Conservation (phyloP, 2,797 vertebrate genomes). For the Scyliorhinus canicula region DNA sequence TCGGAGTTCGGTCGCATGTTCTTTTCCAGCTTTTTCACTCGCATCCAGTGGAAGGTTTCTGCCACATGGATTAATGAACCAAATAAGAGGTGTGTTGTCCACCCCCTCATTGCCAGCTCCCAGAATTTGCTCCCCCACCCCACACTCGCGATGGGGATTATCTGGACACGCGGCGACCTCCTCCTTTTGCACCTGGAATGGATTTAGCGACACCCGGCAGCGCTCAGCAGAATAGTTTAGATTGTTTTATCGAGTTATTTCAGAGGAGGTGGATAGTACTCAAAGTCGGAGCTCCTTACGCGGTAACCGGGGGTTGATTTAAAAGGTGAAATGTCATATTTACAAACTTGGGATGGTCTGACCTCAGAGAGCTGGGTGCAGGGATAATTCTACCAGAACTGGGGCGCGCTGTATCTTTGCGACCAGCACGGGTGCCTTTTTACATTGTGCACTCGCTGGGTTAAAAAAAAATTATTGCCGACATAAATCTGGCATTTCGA, state of each 20-base stretch:
- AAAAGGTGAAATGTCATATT: background rate
- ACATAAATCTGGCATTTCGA: background rate
- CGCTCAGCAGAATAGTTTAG: background rate
- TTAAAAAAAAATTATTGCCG: background rate
- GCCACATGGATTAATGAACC: background rate
- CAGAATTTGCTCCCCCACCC: background rate
- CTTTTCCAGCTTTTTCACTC: background rate
- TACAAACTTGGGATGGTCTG: background rate
- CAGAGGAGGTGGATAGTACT: background rate
- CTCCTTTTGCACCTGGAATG: background rate
- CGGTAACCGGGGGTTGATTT: background rate
- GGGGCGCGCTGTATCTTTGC: too few species aligned
- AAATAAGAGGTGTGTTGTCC: background rate
- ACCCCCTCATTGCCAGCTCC: background rate
- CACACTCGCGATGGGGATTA: background rate
- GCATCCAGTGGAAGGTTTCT: background rate
- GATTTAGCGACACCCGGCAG: background rate
- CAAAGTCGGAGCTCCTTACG: background rate
- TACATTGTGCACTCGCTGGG: background rate
- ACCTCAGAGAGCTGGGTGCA: background rate
- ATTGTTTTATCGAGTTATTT: slow-evolving; percentile 4
- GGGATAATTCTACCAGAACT: background rate
- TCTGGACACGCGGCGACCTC: background rate
- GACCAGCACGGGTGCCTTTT: too few species aligned
- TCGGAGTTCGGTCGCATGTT: background rate